Base-by-base conservation (phyloP, 2,797 vertebrate genomes). In the Schizopygopsis pylzovi region DNA sequence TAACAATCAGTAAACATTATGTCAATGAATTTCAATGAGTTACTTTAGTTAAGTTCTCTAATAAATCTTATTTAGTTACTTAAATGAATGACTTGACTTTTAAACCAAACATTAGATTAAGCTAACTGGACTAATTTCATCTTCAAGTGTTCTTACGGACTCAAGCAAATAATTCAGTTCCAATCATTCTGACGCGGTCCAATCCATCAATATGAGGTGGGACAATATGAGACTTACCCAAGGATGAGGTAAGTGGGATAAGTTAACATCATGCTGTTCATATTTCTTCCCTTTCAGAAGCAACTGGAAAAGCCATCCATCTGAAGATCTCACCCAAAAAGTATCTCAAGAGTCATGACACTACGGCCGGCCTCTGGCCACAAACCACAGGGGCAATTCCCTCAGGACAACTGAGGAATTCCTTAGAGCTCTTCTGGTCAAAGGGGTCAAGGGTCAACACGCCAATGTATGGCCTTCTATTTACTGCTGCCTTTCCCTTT, bases 281-380 rank as follows among this genome's bases (percentile, higher is more conserved):
- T 16, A 77, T 88, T 90, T 92, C 87, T 73, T 78, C 39, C 68
- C 68, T 47, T 65, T 77, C 90, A 87, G 91, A 70, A 88, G 84
- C 88, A 90, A 70, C 11, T 83, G 86, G 87, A 88, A 87, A 88
- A 91, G 88, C 84, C 86, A 81, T 89, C 90, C 93, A 94, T 95
- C 93, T 94, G 93, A 92, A 91, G 91, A 90, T 43, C 86, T 91
- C 93, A 88, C 79, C 87, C 89, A 61, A 91, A 90, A 91, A 92
- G 75, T 91, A 92, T 90, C 91, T 90, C 83, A 86, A 88, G 87
- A 91, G 85, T 84, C 90, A 65, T 85, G 84, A 75, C 87, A 83
- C 78, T 33, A 75, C 15, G 10, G 56, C 54, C 89, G 37, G 88
- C 88, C 88, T 90, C 75, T 72, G 88, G 89, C 81, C 73, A 63